Evolutionary conservation across 1,140 invertebrate species (phyloP).

Genomic region (Drosophila azteca): DNA sequence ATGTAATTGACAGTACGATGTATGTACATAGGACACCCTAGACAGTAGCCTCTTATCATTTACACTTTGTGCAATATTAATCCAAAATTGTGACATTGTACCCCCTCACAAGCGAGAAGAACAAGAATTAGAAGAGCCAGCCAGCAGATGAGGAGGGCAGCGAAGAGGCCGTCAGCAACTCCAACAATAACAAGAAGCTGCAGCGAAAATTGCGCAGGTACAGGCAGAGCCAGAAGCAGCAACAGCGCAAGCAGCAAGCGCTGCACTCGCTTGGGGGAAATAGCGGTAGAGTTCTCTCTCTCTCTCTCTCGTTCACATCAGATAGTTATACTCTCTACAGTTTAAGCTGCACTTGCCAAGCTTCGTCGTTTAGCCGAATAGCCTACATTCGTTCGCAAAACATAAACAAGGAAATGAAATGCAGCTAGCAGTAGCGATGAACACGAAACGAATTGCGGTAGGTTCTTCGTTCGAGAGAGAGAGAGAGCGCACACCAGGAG

Average conservation of each 20-base stretch:
- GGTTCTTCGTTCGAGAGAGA: constrained; percentile 49
- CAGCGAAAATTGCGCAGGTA: constrained; percentile 63
- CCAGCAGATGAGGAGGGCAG: constrained; percentile 8
- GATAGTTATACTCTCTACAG: not conserved
- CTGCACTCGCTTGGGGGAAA: constrained; percentile 27
- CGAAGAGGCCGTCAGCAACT: constrained; percentile 28
- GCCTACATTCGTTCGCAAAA: constrained; percentile 74
- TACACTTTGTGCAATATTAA: not conserved
- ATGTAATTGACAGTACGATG: no score
- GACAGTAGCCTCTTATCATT: no score
- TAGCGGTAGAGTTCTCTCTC: constrained; percentile 34
- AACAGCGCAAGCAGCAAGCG: constrained; percentile 1
- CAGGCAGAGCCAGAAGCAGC: constrained; percentile 18
- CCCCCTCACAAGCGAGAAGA: not conserved
- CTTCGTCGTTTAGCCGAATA: constrained; percentile 60
- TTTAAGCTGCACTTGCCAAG: constrained; percentile 3
- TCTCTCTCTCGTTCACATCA: constrained; percentile 3
- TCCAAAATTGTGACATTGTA: constrained; percentile 5
- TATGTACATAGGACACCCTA: no score
- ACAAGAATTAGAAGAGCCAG: constrained; percentile 8
- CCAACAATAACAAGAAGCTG: constrained; percentile 64
- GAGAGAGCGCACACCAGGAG: constrained; percentile 4
- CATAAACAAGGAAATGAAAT: constrained; percentile 82
- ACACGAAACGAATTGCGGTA: constrained; percentile 75
- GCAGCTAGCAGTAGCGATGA: constrained; percentile 49